A percentile compares a stretch with the other conserved stretches of the same genome.
Evolutionary conservation across 2,888 invertebrate species (phyloP).

Genomic region (Tholera decimalis): DNA sequence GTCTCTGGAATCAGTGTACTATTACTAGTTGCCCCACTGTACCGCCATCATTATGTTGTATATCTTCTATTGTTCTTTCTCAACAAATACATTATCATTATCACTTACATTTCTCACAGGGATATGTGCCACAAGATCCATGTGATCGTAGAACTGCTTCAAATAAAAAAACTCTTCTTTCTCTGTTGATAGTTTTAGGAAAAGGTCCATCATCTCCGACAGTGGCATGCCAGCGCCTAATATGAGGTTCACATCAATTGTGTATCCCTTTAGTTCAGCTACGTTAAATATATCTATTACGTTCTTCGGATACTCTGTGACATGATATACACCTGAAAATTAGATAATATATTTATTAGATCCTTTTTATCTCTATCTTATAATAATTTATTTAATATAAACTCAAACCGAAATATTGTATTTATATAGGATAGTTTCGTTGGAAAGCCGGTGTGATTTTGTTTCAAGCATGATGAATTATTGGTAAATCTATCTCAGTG

Average conservation of each 20-base stretch:
- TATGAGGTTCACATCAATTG: conserved; percentile 80
- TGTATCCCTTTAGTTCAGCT: conserved; percentile 76
- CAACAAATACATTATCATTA: no score
- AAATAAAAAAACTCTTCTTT: conserved; percentile 91
- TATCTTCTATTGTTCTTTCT: no score
- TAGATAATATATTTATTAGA: neutral
- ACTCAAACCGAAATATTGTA: no score
- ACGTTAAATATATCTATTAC: conserved; percentile 83
- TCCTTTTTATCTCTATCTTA: neutral
- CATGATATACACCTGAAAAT: conserved; percentile 82
- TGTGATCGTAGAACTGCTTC: conserved; percentile 91
- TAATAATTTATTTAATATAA: neutral
- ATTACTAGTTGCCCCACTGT: no score
- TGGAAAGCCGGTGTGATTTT: no score
- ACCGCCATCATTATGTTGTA: neutral
- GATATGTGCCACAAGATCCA: conserved; percentile 93
- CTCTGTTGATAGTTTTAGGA: conserved; percentile 74
- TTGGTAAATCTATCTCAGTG: no score
- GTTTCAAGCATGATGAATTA: no score
- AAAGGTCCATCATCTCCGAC: conserved; percentile 83
- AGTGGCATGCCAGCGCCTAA: conserved; percentile 83
- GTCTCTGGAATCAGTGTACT: no score
- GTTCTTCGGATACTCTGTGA: conserved; percentile 76
- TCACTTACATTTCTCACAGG: conserved; percentile 93
- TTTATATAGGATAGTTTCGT: neutral